Conservation (phyloP, 2,113 vertebrate species). For the Ameiurus melas region DNA sequence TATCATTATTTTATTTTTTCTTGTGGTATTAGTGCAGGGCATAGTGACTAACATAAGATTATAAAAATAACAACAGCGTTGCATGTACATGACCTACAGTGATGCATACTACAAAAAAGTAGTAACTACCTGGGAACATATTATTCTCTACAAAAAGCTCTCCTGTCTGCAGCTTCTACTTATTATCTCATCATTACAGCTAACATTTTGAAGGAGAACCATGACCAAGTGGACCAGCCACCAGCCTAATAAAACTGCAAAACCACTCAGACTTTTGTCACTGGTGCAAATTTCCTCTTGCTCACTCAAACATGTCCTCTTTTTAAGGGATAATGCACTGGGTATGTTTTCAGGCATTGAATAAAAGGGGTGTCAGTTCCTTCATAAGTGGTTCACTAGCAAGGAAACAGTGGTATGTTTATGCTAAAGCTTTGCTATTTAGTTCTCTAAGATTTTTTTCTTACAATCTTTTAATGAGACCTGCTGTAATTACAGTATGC, state of each 20-base stretch:
- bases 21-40: no score
- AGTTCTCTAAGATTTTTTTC: neutral
- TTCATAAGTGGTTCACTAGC: neutral
- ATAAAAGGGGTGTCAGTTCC: neutral
- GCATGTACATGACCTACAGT: neutral
- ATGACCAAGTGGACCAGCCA: neutral
- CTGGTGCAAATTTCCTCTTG: neutral
- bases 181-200: neutral
- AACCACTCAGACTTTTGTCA: neutral
- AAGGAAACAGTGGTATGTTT: neutral
- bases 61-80: neutral
- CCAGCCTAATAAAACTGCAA: neutral
- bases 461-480: neutral
- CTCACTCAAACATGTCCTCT: neutral
- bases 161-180: neutral
- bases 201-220: neutral
- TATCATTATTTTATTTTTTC: no score
- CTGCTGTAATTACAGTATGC: slow-evolving; percentile 1
- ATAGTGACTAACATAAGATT: no score
- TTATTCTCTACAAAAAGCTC: neutral
- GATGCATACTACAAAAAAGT: neutral
- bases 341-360: neutral
- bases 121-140: neutral
- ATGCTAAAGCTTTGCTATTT: neutral
- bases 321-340: neutral